Conservation (phyloP, 2,888 invertebrate genomes). For the Mythimna ferrago region DNA sequence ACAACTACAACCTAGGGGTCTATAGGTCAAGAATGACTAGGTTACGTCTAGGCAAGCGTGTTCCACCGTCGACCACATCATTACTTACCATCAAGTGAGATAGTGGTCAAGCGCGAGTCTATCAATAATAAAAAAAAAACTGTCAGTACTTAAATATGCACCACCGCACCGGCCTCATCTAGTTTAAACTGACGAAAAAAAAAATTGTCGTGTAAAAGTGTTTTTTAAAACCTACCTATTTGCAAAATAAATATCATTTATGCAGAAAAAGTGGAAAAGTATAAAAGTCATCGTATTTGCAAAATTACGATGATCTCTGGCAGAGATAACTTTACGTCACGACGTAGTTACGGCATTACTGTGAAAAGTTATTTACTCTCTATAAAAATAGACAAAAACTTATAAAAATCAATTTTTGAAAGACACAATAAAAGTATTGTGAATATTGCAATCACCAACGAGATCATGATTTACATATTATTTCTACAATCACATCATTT, state of each 20-base stretch:
- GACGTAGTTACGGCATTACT: constrained; percentile 32
- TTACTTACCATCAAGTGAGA: too few relatives aligned
- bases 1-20: too few relatives aligned
- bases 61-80: too few relatives aligned
- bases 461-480: constrained; percentile 57
- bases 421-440: constrained; percentile 42
- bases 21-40: too few relatives aligned
- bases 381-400: constrained; percentile 29
- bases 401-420: constrained; percentile 34
- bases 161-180: too few relatives aligned
- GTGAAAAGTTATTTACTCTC: constrained; percentile 52
- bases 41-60: too few relatives aligned
- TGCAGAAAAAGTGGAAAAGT: background rate
- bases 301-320: constrained; percentile 31
- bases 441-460: constrained; percentile 51
- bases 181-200: too few relatives aligned
- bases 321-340: constrained; percentile 39
- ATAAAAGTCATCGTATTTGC: constrained; percentile 4
- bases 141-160: too few relatives aligned
- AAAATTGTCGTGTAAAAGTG: too few relatives aligned
- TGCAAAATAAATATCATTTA: too few relatives aligned
- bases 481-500: constrained; percentile 56
- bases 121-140: background rate
- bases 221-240: too few relatives aligned
- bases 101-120: too few relatives aligned